Evolutionary conservation across 2,113 vertebrate species (phyloP).

Genomic region (Sander vitreus): DNA sequence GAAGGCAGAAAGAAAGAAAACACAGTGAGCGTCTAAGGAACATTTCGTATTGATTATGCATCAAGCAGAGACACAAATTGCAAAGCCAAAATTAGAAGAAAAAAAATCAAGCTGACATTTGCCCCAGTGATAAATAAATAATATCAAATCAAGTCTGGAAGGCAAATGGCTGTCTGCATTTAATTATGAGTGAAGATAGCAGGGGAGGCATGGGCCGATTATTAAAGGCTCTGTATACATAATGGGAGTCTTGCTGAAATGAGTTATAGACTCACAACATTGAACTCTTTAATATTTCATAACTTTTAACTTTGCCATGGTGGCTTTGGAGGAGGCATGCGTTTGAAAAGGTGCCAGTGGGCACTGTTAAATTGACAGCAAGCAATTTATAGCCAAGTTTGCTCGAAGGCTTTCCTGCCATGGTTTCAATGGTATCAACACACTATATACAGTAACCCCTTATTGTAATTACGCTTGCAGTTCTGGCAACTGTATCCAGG

Average conservation of each 20-base stretch:
- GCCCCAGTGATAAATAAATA: conserved; percentile 78
- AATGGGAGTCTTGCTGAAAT: conserved; percentile 59
- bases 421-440: conserved; percentile 50
- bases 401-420: conserved; percentile 48
- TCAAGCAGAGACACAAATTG: conserved; percentile 59
- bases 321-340: conserved; percentile 53
- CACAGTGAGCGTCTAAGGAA: conserved; percentile 70
- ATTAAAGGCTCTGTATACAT: conserved; percentile 72
- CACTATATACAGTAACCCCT: conserved; percentile 22
- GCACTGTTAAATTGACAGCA: conserved; percentile 56
- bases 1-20: conserved; percentile 69
- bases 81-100: conserved; percentile 58
- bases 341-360: conserved; percentile 61
- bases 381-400: conserved; percentile 62
- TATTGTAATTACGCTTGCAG: conserved; percentile 61
- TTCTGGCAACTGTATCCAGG: conserved; percentile 28
- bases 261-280: conserved; percentile 71
- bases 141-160: conserved; percentile 78
- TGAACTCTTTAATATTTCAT: conserved; percentile 78
- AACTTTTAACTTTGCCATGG: conserved; percentile 68
- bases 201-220: conserved; percentile 66
- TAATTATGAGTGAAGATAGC: conserved; percentile 81
- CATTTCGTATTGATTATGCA: conserved; percentile 81
- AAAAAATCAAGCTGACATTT: conserved; percentile 66
- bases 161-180: conserved; percentile 81